Percentiles rank a stretch among this genome's conserved stretches.
Conservation (phyloP, 1,140 invertebrate species). For the Nephotettix cincticeps region DNA sequence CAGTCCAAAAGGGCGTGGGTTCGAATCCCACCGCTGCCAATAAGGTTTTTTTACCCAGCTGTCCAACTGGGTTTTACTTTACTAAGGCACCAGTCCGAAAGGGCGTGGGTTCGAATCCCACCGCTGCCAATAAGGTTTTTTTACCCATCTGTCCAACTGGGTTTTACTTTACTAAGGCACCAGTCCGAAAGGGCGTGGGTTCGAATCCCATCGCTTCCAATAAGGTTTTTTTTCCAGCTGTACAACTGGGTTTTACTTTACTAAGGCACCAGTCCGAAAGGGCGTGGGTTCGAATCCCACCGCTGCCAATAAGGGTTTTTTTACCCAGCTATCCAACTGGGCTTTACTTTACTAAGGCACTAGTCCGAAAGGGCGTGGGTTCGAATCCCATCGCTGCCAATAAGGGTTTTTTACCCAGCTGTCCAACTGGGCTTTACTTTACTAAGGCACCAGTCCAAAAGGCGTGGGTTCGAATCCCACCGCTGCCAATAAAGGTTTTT, state of each 20-base stretch:
- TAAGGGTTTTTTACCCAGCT: too few species aligned
- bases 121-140: slow-evolving; percentile 67
- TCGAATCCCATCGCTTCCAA: slow-evolving; percentile 79
- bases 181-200: slow-evolving; percentile 79
- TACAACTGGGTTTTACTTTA: too few species aligned
- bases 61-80: too few species aligned
- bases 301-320: slow-evolving; percentile 70
- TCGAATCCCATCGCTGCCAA: slow-evolving; percentile 78
- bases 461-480: slow-evolving; percentile 76
- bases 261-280: slow-evolving; percentile 78
- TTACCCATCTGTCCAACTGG: too few species aligned
- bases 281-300: slow-evolving; percentile 79
- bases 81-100: slow-evolving; percentile 78
- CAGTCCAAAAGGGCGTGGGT: slow-evolving; percentile 78
- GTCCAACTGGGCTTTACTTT: too few species aligned
- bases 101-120: slow-evolving; percentile 79
- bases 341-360: too few species aligned
- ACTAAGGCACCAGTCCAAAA: too few species aligned
- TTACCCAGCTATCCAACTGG: too few species aligned
- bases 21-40: slow-evolving; percentile 78
- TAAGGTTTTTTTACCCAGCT: too few species aligned
- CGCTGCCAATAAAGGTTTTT: slow-evolving; percentile 60
- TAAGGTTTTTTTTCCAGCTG: too few species aligned
- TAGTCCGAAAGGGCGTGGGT: slow-evolving; percentile 79
- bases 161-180: too few species aligned